phyloP scores from a whole-genome alignment of 2,888 invertebrate genomes.

The Cephonodes hylas region DNA sequence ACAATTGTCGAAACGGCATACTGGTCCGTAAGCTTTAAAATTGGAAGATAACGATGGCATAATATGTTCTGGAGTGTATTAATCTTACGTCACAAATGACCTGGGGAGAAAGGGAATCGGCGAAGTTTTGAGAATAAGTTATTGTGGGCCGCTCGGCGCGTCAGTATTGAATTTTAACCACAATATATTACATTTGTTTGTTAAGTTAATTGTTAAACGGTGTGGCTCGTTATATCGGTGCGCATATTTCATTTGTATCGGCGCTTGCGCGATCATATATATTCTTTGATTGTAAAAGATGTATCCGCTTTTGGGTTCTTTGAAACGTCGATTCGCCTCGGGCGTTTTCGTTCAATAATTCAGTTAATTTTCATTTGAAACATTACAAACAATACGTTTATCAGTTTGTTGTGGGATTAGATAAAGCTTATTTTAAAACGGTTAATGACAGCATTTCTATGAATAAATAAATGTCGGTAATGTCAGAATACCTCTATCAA shows the following conservation, averaged over 20 bases:
- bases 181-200: constrained; percentile 81
- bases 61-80: neutral
- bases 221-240: constrained; percentile 70
- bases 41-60: no score
- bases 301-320: constrained; percentile 53
- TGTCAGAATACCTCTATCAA: neutral
- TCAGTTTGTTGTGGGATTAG: neutral
- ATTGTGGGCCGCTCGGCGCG: constrained; percentile 48
- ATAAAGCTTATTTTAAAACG: neutral
- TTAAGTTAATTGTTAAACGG: constrained; percentile 81
- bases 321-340: constrained; percentile 38
- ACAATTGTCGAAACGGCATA: no score
- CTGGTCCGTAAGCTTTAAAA: no score
- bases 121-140: constrained; percentile 40
- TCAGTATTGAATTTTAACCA: constrained; percentile 77
- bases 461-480: neutral
- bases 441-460: neutral
- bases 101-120: neutral
- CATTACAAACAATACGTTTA: constrained; percentile 19
- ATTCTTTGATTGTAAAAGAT: constrained; percentile 75
- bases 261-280: constrained; percentile 55
- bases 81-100: neutral
- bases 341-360: constrained; percentile 40
- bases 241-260: constrained; percentile 69
- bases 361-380: constrained; percentile 44